Evolutionary conservation across 2,113 vertebrate genomes (phyloP).

Genomic region (Phalacrocorax aristotelis): DNA sequence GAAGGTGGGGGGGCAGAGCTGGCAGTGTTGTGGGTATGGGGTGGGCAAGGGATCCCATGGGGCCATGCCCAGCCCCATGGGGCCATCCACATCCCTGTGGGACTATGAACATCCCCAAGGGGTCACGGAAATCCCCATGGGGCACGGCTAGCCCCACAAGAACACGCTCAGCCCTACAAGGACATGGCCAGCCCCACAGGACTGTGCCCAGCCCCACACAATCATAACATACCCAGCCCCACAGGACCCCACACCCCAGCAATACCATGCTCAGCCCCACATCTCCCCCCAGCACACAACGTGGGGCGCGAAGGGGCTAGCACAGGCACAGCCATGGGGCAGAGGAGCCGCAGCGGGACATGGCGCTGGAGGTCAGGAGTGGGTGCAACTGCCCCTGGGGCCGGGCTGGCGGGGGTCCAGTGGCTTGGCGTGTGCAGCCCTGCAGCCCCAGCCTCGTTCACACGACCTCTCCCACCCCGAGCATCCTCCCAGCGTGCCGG

Average conservation of each 20-base stretch:
- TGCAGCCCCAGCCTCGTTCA: neutral
- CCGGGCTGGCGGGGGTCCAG: neutral
- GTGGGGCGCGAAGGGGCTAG: rapidly evolving
- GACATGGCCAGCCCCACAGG: neutral
- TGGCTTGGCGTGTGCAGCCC: neutral
- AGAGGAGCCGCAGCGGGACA: neutral
- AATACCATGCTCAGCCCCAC: neutral
- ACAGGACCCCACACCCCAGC: neutral
- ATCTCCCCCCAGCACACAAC: neutral
- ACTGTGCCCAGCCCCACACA: no score
- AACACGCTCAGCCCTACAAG: neutral
- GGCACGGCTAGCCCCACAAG: no score
- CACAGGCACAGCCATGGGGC: neutral
- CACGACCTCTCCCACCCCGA: conserved; percentile 18
- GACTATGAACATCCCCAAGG: neutral
- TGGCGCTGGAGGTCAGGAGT: neutral
- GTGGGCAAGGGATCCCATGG: neutral
- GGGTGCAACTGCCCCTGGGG: neutral
- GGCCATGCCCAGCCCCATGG: neutral
- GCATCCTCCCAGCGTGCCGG: neutral
- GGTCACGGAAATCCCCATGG: no score
- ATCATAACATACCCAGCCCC: neutral
- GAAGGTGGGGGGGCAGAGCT: neutral
- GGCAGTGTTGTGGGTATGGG: neutral
- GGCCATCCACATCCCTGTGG: neutral